Evolutionary conservation across 2,888 invertebrate species (phyloP).

Genomic region (Neuroscelio doddi): DNA sequence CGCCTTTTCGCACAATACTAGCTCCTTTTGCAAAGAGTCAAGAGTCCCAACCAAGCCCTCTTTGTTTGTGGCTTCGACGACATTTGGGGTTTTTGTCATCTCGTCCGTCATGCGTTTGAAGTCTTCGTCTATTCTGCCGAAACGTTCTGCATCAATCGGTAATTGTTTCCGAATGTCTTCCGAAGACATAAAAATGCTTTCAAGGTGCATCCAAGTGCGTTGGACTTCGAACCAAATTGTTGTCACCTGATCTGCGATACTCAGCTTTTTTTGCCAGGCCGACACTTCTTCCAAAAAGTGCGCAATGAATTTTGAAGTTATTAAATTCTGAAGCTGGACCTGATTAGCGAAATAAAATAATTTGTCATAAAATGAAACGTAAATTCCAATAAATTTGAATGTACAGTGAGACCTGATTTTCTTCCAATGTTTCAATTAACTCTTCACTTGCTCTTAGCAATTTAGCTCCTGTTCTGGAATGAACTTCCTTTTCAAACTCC

Average conservation of each 20-base stretch:
- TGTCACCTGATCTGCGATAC: constrained; percentile 94
- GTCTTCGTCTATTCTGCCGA: constrained; percentile 91
- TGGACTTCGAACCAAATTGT: constrained; percentile 97
- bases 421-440: constrained; percentile 96
- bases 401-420: constrained; percentile 84
- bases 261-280: constrained; percentile 92
- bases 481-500: constrained; percentile 93
- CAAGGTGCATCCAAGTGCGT: constrained; percentile 96
- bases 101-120: constrained; percentile 87
- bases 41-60: constrained; percentile 85
- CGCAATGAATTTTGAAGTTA: constrained; percentile 97
- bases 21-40: constrained; percentile 87
- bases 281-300: constrained; percentile 96
- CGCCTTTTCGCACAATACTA: constrained; percentile 95
- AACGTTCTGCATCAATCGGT: constrained; percentile 93
- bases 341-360: constrained; percentile 63
- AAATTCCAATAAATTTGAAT: neutral
- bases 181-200: constrained; percentile 98
- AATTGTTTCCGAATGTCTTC: constrained; percentile 96
- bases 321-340: constrained; percentile 96
- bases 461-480: constrained; percentile 89
- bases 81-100: constrained; percentile 88
- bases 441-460: constrained; percentile 94
- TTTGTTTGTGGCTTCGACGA: constrained; percentile 92
- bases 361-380: no score